phyloP scores from a whole-genome alignment of 2,888 invertebrate species.

The Baccha elongata region DNA sequence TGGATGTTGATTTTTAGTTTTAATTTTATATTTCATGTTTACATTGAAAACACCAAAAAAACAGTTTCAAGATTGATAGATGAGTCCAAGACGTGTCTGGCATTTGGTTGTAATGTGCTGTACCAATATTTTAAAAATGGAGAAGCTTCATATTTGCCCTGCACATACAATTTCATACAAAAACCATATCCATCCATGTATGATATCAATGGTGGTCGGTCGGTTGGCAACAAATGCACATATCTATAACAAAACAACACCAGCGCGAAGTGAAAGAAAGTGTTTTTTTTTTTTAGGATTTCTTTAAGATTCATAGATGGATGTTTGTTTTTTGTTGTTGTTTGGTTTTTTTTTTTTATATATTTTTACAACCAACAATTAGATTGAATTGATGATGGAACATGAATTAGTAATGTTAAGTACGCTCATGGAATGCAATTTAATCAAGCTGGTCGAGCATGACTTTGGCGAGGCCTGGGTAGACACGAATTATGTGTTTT shows the following conservation, averaged over 20 bases:
- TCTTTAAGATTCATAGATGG: conserved; percentile 6
- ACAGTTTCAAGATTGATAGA: conserved; percentile 20
- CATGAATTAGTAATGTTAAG: conserved; percentile 62
- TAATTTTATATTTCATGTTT: conserved; percentile 13
- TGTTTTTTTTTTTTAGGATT: conserved; percentile 24
- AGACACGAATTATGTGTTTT: conserved; percentile 49
- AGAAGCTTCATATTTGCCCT: conserved; percentile 12
- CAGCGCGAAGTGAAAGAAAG: conserved; percentile 15
- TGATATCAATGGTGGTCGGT: too few relatives aligned
- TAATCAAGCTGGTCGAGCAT: conserved; percentile 70
- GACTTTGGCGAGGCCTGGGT: conserved; percentile 48
- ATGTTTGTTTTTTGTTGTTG: conserved; percentile 9
- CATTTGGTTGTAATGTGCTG: conserved; percentile 10
- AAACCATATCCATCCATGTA: neutral
- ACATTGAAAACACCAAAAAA: conserved; percentile 18
- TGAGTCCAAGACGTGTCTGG: conserved; percentile 32
- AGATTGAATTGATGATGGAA: conserved; percentile 65
- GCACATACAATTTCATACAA: conserved; percentile 21
- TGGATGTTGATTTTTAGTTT: conserved; percentile 17
- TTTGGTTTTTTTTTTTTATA: conserved; percentile 14
- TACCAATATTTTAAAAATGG: conserved; percentile 16
- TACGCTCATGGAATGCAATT: conserved; percentile 52
- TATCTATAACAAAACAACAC: neutral
- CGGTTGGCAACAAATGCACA: too few relatives aligned
- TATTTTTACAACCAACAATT: conserved; percentile 63